These are phyloP conservation scores for Lophius americanus DNA, from an alignment of 2,797 vertebrate species.

Conservation along the genomic window DNA sequence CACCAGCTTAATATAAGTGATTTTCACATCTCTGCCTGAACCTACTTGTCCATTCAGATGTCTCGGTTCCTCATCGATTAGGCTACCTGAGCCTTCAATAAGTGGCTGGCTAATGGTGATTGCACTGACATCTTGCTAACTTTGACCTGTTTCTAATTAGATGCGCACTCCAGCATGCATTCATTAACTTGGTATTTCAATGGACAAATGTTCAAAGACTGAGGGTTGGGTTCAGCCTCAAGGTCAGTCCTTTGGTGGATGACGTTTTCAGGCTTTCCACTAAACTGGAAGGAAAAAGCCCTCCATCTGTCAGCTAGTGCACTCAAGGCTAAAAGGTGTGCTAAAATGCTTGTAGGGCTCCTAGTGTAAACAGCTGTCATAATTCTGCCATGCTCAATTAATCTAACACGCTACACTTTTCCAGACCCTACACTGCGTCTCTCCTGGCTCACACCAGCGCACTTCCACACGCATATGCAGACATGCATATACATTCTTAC, in stretches of 20 bases:
- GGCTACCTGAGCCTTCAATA: slow-evolving; percentile 51
- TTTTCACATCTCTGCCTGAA: slow-evolving; percentile 35
- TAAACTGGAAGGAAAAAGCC: slow-evolving; percentile 73
- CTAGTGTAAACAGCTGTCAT: slow-evolving; percentile 86
- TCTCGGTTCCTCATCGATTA: slow-evolving; percentile 57
- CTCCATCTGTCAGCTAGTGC: slow-evolving; percentile 79
- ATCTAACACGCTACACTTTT: slow-evolving; percentile 80
- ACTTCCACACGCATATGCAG: slow-evolving; percentile 46
- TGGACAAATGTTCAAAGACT: slow-evolving; percentile 68
- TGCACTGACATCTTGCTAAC: slow-evolving; percentile 54
- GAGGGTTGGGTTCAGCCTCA: slow-evolving; percentile 67
- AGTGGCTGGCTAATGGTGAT: slow-evolving; percentile 61
- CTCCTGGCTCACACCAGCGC: slow-evolving; percentile 53
- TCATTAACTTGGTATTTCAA: slow-evolving; percentile 71
- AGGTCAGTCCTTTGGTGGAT: slow-evolving; percentile 74
- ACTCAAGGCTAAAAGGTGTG: slow-evolving; percentile 82
- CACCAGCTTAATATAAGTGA: slow-evolving; percentile 44
- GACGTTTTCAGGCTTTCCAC: slow-evolving; percentile 73
- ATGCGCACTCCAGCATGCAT: slow-evolving; percentile 55
- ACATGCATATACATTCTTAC: slow-evolving; percentile 41
- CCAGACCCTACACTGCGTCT: slow-evolving; percentile 68
- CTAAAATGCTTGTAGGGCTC: slow-evolving; percentile 77
- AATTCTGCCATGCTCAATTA: slow-evolving; percentile 84
- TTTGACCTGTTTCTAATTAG: slow-evolving; percentile 69
- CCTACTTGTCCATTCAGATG: slow-evolving; percentile 29